A percentile compares a stretch with the other conserved stretches of the same genome.
Evolutionary conservation across 2,113 vertebrate genomes (phyloP).

Genomic region (Pavo muticus): DNA sequence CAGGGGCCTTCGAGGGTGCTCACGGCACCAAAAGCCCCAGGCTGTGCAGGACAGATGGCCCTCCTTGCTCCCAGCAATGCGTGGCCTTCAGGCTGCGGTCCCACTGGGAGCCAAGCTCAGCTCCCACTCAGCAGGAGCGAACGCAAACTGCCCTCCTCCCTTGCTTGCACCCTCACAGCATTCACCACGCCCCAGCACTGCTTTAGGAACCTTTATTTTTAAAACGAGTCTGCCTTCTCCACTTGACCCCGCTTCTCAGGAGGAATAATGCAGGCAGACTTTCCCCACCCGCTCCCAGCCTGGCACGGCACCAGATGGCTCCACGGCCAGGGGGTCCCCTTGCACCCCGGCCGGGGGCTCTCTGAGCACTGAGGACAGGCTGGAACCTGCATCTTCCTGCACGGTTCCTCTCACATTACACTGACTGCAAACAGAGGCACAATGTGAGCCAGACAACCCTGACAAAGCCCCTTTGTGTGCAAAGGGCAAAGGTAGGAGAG

Average conservation of each 20-base stretch:
- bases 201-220: conserved; percentile 63
- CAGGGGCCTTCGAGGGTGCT: neutral
- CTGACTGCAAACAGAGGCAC: conserved; percentile 52
- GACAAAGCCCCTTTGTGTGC: conserved; percentile 60
- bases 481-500: conserved; percentile 66
- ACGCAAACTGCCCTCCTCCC: neutral
- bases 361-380: neutral
- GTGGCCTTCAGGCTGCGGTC: neutral
- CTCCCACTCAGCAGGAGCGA: neutral
- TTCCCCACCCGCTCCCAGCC: neutral
- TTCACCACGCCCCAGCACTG: neutral
- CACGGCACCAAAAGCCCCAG: too few relatives aligned
- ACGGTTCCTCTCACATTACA: conserved; percentile 24
- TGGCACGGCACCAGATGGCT: neutral
- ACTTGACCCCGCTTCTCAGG: neutral
- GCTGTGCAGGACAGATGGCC: neutral
- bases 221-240: neutral
- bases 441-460: conserved; percentile 57
- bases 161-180: neutral
- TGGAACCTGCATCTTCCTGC: conserved; percentile 22
- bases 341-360: neutral
- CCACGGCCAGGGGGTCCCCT: neutral
- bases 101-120: neutral
- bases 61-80: neutral
- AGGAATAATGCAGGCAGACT: neutral